A percentile compares a stretch with the other conserved stretches of the same genome.
phyloP scores from a whole-genome alignment of 2,888 invertebrate genomes.

The Oscheius sp. region DNA sequence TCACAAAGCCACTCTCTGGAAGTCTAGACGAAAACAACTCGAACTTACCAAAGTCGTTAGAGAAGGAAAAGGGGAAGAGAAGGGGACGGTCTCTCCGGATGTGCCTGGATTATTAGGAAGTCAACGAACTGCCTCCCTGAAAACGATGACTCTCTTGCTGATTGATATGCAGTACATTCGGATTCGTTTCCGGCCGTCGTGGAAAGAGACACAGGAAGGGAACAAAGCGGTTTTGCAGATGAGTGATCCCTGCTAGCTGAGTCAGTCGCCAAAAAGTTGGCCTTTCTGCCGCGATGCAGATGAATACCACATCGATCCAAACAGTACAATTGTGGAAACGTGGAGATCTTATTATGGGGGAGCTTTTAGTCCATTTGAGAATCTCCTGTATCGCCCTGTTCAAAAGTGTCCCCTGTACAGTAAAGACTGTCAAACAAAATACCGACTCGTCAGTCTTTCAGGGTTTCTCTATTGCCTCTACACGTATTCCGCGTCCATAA shows the following conservation, averaged over 20 bases:
- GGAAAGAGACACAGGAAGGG: neutral
- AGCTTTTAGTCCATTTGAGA: no score
- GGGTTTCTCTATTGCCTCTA: no score
- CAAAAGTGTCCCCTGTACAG: no score
- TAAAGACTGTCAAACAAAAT: no score
- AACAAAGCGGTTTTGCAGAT: slow-evolving; percentile 21
- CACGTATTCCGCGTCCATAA: no score
- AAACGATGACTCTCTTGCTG: neutral
- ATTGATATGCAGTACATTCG: neutral
- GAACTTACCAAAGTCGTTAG: neutral
- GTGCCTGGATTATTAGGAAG: neutral
- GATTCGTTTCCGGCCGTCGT: neutral
- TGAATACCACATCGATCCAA: slow-evolving; percentile 26
- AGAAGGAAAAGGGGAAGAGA: neutral
- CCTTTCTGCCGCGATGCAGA: slow-evolving; percentile 20
- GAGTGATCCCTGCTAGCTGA: slow-evolving; percentile 28
- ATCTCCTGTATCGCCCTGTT: no score
- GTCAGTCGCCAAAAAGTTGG: slow-evolving; percentile 28
- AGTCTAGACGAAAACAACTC: neutral
- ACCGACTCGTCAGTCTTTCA: no score
- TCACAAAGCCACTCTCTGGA: no score
- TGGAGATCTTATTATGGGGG: no score
- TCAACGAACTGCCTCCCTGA: neutral
- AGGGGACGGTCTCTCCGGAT: neutral
- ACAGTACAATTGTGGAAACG: no score